Conservation (phyloP, 1,140 invertebrate genomes). For the Anastrepha obliqua region DNA sequence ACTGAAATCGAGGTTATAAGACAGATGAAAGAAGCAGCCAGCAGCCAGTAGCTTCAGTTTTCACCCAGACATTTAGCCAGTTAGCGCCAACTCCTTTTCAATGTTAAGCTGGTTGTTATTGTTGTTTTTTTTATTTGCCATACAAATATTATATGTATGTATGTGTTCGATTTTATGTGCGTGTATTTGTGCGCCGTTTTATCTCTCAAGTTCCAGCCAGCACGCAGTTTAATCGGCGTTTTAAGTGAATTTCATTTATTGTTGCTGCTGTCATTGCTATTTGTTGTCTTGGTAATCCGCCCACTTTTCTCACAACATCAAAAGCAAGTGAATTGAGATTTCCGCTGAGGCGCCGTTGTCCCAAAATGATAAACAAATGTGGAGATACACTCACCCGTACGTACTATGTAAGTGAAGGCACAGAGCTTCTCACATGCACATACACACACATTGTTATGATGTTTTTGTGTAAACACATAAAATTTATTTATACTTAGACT, state of each 20-base stretch:
- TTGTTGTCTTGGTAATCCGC: slow-evolving; percentile 10
- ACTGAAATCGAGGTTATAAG: background rate
- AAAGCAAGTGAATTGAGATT: slow-evolving; percentile 24
- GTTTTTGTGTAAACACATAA: background rate
- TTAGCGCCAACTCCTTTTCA: slow-evolving; percentile 5
- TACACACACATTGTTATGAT: background rate
- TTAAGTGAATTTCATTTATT: background rate
- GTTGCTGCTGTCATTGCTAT: background rate
- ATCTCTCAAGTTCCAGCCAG: background rate
- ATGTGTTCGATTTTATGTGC: background rate
- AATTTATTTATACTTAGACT: background rate
- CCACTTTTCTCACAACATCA: slow-evolving; percentile 44
- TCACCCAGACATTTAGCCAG: background rate
- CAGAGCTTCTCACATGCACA: background rate
- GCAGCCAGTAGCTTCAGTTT: background rate
- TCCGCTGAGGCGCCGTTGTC: background rate
- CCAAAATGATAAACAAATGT: background rate
- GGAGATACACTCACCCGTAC: background rate
- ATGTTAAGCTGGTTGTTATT: slow-evolving; percentile 19
- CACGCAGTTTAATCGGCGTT: background rate
- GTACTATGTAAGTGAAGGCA: background rate
- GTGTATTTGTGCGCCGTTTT: background rate
- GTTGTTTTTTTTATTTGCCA: background rate
- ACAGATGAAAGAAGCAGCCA: background rate
- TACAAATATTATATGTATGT: background rate